Evolutionary conservation across 2,888 invertebrate species (phyloP).

Genomic region (Agonum fuliginosum): DNA sequence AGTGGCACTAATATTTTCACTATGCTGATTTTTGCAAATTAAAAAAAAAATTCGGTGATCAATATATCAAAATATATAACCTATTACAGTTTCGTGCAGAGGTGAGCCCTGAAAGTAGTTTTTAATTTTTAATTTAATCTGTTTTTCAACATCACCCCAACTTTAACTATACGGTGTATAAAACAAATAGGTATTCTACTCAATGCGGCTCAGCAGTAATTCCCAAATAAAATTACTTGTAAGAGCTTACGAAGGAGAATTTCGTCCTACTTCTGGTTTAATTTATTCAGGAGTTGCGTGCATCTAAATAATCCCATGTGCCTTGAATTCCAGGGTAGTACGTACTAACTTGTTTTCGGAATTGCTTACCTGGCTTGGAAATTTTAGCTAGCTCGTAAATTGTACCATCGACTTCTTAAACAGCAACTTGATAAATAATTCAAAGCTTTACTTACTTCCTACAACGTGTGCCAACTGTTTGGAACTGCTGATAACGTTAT

Average conservation of each 20-base stretch:
- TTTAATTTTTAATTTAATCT: not conserved
- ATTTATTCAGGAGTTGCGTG: conserved; percentile 48
- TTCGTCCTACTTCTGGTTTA: not conserved
- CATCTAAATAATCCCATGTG: conserved; percentile 29
- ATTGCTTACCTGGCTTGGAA: conserved; percentile 40
- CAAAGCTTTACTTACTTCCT: conserved; percentile 38
- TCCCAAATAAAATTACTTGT: not conserved
- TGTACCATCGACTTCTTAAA: conserved; percentile 46
- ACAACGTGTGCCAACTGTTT: conserved; percentile 23
- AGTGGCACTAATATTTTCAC: too few species aligned
- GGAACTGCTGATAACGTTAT: conserved; percentile 30
- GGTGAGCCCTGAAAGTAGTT: too few species aligned
- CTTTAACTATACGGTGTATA: not conserved
- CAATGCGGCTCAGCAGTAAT: not conserved
- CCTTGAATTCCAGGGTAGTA: conserved; percentile 23
- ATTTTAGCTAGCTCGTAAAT: conserved; percentile 52
- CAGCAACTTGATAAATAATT: conserved; percentile 47
- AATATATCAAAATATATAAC: too few species aligned
- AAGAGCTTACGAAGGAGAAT: not conserved
- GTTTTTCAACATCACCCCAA: not conserved
- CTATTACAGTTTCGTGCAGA: too few species aligned
- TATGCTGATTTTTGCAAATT: too few species aligned
- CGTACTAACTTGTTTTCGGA: conserved; percentile 35
- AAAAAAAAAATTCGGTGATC: too few species aligned
- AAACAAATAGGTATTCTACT: not conserved